Evolutionary conservation across 2,797 vertebrate genomes (phyloP).

Genomic region (Paramormyrops hopkinsi): DNA sequence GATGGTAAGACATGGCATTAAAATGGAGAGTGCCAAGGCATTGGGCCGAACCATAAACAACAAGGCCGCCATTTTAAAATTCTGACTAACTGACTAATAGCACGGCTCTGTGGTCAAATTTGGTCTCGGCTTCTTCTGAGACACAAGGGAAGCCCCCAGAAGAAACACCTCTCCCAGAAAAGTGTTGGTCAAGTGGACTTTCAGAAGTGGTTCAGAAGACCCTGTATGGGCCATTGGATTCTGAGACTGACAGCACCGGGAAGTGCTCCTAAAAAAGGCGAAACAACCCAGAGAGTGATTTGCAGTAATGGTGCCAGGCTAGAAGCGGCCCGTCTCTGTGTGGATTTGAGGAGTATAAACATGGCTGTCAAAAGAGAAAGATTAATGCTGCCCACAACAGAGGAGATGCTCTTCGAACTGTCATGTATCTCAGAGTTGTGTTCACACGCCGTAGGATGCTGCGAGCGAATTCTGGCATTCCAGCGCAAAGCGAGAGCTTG

Average conservation of each 20-base stretch:
- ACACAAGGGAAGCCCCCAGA: neutral
- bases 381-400: constrained; percentile 4
- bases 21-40: neutral
- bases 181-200: neutral
- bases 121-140: neutral
- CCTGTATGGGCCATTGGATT: too few species aligned
- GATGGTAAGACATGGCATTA: neutral
- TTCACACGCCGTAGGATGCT: neutral
- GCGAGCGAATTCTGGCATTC: neutral
- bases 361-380: constrained; percentile 14
- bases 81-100: neutral
- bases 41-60: neutral
- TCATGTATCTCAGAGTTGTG: neutral
- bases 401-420: constrained; percentile 7
- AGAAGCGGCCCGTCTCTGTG: neutral
- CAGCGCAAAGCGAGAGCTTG: neutral
- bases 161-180: neutral
- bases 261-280: neutral
- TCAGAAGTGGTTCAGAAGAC: neutral
- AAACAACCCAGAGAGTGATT: neutral
- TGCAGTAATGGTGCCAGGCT: neutral
- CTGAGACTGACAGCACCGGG: neutral
- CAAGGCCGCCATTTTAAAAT: neutral
- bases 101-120: neutral
- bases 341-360: constrained; percentile 4